Evolutionary conservation across 2,888 invertebrate genomes (phyloP).

Genomic region (Steinernema scapterisci): DNA sequence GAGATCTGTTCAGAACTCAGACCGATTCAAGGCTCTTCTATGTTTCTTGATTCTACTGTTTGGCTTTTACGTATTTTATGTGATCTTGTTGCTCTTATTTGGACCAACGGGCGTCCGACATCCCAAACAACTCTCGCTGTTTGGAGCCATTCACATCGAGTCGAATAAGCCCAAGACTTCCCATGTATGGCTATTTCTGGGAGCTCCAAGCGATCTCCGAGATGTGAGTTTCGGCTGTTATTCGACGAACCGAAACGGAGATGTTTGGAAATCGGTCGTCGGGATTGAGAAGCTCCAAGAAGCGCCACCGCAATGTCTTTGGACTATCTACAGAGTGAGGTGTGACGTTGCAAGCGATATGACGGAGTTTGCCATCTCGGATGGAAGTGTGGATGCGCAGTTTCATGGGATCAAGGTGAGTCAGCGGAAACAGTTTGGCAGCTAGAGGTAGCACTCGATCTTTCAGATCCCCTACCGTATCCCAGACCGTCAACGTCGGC

Average conservation of each 20-base stretch:
- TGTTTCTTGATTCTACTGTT: neutral
- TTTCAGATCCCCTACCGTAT: slow-evolving; percentile 4
- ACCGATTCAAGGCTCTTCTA: neutral
- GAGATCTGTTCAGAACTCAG: too few relatives aligned
- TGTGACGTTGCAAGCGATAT: slow-evolving; percentile 1
- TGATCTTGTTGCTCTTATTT: neutral
- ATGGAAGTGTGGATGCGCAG: neutral
- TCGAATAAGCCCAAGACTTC: neutral
- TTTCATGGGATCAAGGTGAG: neutral
- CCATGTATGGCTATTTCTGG: neutral
- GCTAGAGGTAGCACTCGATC: too few relatives aligned
- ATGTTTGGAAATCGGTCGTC: neutral
- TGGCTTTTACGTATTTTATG: neutral
- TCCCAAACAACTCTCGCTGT: neutral
- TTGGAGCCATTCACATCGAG: slow-evolving; percentile 2
- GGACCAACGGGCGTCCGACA: neutral
- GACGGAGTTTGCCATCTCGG: slow-evolving; percentile 1
- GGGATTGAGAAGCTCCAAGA: too few relatives aligned
- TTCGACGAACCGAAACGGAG: neutral
- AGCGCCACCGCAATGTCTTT: neutral
- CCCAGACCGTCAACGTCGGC: neutral
- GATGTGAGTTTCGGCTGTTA: neutral
- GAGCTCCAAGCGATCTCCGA: neutral
- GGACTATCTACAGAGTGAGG: slow-evolving; percentile 3
- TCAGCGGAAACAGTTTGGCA: too few relatives aligned